Conservation (phyloP, 2,888 invertebrate species). For the Rhyacophila evoluta region DNA sequence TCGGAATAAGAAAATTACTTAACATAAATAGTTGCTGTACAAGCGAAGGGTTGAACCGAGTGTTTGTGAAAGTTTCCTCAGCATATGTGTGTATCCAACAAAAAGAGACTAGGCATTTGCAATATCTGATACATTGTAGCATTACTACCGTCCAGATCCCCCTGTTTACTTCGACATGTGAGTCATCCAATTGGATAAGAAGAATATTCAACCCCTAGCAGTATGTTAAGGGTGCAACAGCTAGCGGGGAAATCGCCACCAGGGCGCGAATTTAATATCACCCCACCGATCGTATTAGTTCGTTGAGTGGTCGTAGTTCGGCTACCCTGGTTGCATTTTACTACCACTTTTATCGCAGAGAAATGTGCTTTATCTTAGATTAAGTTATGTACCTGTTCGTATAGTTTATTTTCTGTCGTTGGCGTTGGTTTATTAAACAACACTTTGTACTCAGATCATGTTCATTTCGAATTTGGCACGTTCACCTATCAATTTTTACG, state of each 20-base stretch:
- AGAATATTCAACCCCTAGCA: slow-evolving; percentile 45
- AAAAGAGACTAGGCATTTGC: background rate
- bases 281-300: background rate
- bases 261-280: background rate
- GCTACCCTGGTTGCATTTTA: background rate
- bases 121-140: background rate
- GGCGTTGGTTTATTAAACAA: background rate
- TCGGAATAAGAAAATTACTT: too few species aligned
- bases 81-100: background rate
- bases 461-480: background rate
- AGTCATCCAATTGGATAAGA: slow-evolving; percentile 51
- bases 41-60: too few species aligned
- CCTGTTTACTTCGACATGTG: slow-evolving; percentile 40
- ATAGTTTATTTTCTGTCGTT: background rate
- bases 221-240: background rate
- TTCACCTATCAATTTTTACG: background rate
- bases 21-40: too few species aligned
- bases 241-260: background rate
- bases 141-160: slow-evolving; percentile 22
- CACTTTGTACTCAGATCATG: background rate
- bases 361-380: slow-evolving; percentile 22
- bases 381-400: background rate
- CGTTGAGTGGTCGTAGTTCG: background rate
- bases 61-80: too few species aligned
- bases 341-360: background rate